Evolutionary conservation across 1,140 invertebrate species (phyloP).

Genomic region (Ceratosolen solmsi): DNA sequence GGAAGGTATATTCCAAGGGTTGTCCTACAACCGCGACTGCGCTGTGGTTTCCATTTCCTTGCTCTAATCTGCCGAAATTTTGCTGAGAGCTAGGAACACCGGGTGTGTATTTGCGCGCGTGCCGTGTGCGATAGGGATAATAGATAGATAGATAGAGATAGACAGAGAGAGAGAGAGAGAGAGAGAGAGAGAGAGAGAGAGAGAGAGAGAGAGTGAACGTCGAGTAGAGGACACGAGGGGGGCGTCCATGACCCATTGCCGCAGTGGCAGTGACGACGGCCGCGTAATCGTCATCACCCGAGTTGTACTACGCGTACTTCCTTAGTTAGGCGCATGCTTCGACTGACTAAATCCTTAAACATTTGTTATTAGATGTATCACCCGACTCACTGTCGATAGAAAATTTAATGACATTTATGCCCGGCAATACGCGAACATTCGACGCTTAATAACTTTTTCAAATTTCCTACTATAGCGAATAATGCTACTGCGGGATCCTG

Average conservation of each 20-base stretch:
- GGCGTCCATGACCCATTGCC: constrained; percentile 37
- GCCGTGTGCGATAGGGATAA: background rate
- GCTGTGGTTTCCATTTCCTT: constrained; percentile 22
- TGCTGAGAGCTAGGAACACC: background rate
- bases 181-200: background rate
- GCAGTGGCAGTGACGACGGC: background rate
- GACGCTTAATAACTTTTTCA: constrained; percentile 31
- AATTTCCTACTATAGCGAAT: too few relatives aligned
- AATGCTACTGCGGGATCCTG: too few relatives aligned
- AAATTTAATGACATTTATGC: too few relatives aligned
- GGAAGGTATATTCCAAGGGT: constrained; percentile 15
- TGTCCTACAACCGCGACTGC: background rate
- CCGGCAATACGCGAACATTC: too few relatives aligned
- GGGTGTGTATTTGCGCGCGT: background rate
- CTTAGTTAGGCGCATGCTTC: background rate
- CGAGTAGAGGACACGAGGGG: too few relatives aligned
- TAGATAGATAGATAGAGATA: background rate
- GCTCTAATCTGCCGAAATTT: constrained; percentile 30
- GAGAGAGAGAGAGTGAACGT: too few relatives aligned
- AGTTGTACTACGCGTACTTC: background rate
- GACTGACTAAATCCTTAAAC: background rate
- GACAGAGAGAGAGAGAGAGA: background rate
- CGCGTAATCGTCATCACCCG: constrained; percentile 16
- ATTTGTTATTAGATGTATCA: too few relatives aligned
- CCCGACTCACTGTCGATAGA: too few relatives aligned